Evolutionary conservation across 2,888 invertebrate genomes (phyloP), one percentile per base, ranked within the genome.

Genomic region (Microplitis manilae): DNA sequence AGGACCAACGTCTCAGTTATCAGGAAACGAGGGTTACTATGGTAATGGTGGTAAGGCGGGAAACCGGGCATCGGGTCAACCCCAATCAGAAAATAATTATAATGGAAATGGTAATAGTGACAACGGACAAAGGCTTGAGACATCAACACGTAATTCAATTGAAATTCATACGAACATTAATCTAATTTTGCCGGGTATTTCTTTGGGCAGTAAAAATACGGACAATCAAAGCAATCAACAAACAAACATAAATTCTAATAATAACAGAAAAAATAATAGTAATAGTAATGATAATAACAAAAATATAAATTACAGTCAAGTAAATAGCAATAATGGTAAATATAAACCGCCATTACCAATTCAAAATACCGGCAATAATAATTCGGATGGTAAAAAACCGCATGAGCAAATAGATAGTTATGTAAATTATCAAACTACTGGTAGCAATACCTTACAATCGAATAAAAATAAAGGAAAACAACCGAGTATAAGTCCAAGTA

Each of bases 31-130:
- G 62, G 62, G 68, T 76, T 68, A 76, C 68, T 73, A 76, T 69
- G 76, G 62, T 62, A 68, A 65, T 71, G 38, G 41, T 13, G 38
- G 40, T 13, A 15, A 76, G 71, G 71, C 41, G 76, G 71, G 60
- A 71, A 76, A 71, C 61, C 68, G 62, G 68, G 30, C 61, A 73
- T 68, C 68, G 20, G 72, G 72, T 76, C 76, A 67, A 73, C 61
- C 68, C 60, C 67, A 41, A n/a, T 15, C 61, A 68, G 72, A 65
- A 65, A 68, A 76, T 76, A 68, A 59, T 68, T 76, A 67, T 76
- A 72, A 71, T 71, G 76, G 71, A 61, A 73, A 76, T 76, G 73
- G 68, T 68, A 76, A 76, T 73, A 71, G 8, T 71, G 76, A 61
- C 20, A 61, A 30, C 50, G 60, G 70, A 60, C 17, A 17, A 17